Evolutionary conservation across 2,113 vertebrate genomes (phyloP), one percentile per base, ranked within the genome.

Genomic region (Polyodon spathula): DNA sequence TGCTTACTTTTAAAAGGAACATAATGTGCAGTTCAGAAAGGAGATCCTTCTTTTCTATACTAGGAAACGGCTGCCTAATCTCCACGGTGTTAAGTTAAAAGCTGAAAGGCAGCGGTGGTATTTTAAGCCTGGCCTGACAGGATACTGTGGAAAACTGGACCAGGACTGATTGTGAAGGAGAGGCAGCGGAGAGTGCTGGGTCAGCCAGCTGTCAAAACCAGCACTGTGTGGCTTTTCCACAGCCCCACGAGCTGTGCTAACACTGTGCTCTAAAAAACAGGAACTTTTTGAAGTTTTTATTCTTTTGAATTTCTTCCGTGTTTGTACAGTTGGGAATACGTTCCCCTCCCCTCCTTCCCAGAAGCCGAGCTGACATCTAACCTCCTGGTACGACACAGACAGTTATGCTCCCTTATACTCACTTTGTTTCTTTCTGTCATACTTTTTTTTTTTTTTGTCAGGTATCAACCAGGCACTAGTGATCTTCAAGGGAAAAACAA

Each of bases 181-280:
- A 73, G 72, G 71, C 58, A 65, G 40, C 61, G 70, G 60, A 79
- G 73, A 68, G 54, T 76, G 75, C 72, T 74, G 78, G 77, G 78
- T 80, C 68, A 83, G 64, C n/a, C 75, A 75, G 78, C 77, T 84
- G 76, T 80, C 71, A 73, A 86, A 84, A 85, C 71, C 78, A 72
- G 72, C 75, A 62, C 66, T 0, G 0, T 54, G 65, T 52, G 55
- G 64, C 62, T 66, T 79, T 68, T 84, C 73, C 78, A 77, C 75
- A 77, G 58, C 73, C 78, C 73, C 68, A 70, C 68, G 70, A 73
- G 68, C 69, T 82, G 63, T 73, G 75, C 65, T 81, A 82, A 81
- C 74, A 84, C 52, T 63, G 59, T 15, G 46, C 54, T 80, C 68
- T 65, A 68, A 69, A 83, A n/a, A 82, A 85, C 73, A 81, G 69